Evolutionary conservation across 2,113 vertebrate genomes (phyloP).

Genomic region (Sphyrna mokarran): DNA sequence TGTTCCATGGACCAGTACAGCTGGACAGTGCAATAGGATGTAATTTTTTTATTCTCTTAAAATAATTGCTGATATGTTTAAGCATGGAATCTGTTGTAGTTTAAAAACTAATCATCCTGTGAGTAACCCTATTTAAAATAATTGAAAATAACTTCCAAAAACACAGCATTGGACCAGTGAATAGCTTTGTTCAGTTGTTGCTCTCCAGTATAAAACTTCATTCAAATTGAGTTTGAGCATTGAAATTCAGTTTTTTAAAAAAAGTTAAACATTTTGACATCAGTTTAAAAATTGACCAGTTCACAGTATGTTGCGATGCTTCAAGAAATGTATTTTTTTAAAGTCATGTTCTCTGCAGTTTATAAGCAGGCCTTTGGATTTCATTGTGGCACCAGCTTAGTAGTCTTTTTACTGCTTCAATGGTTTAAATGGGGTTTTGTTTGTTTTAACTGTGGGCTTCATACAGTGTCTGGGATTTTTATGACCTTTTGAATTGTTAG

Average conservation of each 20-base stretch:
- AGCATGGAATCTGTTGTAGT: too few relatives aligned
- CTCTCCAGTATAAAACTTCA: neutral
- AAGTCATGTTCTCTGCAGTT: too few relatives aligned
- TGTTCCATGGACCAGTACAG: neutral
- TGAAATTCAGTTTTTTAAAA: neutral
- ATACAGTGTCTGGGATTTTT: too few relatives aligned
- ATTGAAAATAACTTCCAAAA: neutral
- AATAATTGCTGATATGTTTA: neutral
- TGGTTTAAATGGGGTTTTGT: too few relatives aligned
- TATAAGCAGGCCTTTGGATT: too few relatives aligned
- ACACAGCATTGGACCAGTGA: neutral
- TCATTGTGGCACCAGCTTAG: too few relatives aligned
- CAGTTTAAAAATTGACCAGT: neutral
- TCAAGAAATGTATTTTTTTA: too few relatives aligned
- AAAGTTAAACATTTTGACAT: neutral
- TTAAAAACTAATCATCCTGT: neutral
- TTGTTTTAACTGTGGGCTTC: too few relatives aligned
- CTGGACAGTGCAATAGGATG: too few relatives aligned
- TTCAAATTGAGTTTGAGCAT: neutral
- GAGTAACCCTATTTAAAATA: neutral
- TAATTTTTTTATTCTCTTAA: neutral
- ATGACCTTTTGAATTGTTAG: too few relatives aligned
- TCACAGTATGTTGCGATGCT: too few relatives aligned
- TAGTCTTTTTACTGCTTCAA: too few relatives aligned
- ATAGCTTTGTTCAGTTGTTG: neutral